Conservation (phyloP, 1,140 invertebrate genomes). For the Dreissena rostriformis region DNA sequence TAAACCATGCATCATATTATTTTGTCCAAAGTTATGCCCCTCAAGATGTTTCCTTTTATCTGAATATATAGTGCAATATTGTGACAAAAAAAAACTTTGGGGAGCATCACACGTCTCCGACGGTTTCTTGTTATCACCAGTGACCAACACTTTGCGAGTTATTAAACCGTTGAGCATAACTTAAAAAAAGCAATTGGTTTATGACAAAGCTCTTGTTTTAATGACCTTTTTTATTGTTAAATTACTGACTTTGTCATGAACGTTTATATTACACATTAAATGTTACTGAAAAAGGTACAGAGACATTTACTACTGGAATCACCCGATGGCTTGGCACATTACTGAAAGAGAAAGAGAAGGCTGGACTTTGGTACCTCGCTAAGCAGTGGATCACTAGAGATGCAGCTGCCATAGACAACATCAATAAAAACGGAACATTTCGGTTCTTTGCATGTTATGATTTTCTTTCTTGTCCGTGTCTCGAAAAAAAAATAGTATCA, state of each 20-base stretch:
- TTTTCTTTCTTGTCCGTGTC: neutral
- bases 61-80: too few species aligned
- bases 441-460: conserved; percentile 47
- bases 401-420: conserved; percentile 59
- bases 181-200: neutral
- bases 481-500: neutral
- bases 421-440: conserved; percentile 70
- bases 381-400: conserved; percentile 66
- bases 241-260: too few species aligned
- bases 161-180: neutral
- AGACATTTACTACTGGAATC: conserved; percentile 2
- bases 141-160: neutral
- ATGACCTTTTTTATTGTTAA: neutral
- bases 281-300: neutral
- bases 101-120: too few species aligned
- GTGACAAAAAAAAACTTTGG: too few species aligned
- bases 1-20: too few species aligned
- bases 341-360: conserved; percentile 63
- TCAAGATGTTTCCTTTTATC: too few species aligned
- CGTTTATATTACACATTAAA: neutral
- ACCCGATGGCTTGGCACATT: conserved; percentile 19
- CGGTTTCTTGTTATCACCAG: too few species aligned
- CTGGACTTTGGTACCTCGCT: conserved; percentile 9
- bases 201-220: neutral
- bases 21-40: too few species aligned